Percentiles rank a stretch among this genome's conserved stretches.
phyloP scores from a whole-genome alignment of 2,888 invertebrate species.

The Lasioglossum marginatum region DNA sequence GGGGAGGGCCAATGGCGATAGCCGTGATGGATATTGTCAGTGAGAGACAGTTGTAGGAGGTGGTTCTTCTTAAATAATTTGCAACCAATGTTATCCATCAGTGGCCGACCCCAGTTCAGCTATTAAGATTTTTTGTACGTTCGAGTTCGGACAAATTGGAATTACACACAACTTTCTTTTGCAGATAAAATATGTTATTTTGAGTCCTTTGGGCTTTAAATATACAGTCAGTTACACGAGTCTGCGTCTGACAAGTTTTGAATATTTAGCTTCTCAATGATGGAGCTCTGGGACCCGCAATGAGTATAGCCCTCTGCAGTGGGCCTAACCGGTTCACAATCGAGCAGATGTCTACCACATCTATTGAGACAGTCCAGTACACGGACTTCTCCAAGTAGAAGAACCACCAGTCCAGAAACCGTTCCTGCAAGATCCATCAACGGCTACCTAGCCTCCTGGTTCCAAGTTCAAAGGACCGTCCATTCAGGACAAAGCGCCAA shows the following conservation, averaged over 20 bases:
- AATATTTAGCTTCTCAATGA: too few species aligned
- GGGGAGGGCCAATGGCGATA: constrained; percentile 31
- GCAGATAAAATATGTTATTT: too few species aligned
- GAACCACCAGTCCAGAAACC: not conserved
- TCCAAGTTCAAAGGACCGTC: too few species aligned
- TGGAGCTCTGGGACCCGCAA: too few species aligned
- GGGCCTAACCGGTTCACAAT: not conserved
- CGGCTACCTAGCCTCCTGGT: not conserved
- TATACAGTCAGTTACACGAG: too few species aligned
- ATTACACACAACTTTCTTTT: too few species aligned
- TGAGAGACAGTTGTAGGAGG: not conserved
- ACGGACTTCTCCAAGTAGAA: not conserved
- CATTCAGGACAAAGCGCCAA: not conserved
- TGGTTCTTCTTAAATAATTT: constrained; percentile 14
- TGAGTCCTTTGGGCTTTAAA: too few species aligned
- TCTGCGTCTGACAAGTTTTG: too few species aligned
- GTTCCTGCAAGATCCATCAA: not conserved
- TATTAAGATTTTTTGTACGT: not conserved
- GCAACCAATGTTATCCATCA: not conserved
- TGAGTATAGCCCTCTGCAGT: too few species aligned
- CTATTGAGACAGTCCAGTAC: not conserved
- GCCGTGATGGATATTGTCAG: constrained; percentile 5
- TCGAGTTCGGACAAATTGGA: not conserved
- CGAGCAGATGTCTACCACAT: not conserved
- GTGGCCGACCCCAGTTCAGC: not conserved